Evolutionary conservation across 2,888 invertebrate species (phyloP), one percentile per base, ranked within the genome.

Genomic region (Rutpela maculata): DNA sequence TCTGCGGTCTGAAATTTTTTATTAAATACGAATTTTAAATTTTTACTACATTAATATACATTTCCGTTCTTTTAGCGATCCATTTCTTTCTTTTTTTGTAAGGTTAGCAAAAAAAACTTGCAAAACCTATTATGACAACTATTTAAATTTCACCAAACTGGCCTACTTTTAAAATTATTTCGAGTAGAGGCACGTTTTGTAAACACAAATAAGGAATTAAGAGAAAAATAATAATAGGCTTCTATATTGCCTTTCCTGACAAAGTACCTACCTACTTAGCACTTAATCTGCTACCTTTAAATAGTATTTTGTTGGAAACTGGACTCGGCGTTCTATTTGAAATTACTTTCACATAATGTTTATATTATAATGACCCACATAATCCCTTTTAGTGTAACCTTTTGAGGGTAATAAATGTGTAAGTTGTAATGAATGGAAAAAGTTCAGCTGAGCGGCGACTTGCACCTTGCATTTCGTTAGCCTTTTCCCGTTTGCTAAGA

Each of bases 391-490:
- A 50, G 1, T 50, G 50, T 15, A 50, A n/a, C n/a, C n/a, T 50
- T n/a, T n/a, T 15, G 43, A 4, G 43, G 12, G 6, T n/a, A 50
- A 50, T 50, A 50, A 50, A n/a, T 12, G 15, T 50, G n/a, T 50
- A 50, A 7, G 15, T 5, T 15, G 7, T 50, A n/a, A 50, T 50
- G 50, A 50, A 50, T 50, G 15, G 15, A 50, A 15, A n/a, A 50
- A 6, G 15, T n/a, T n/a, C 50, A 50, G 50, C n/a, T 50, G 50
- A 50, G 6, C 3, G 50, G 50, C 5, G n/a, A n/a, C 15, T 6
- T n/a, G n/a, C 50, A 50, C n/a, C 50, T 50, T 50, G 50, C 50
- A 50, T n/a, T 50, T 50, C n/a, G 50, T 50, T 50, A n/a, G 50
- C n/a, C 50, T 15, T 50, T 50, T 50, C 50, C 15, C 6, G 1